A percentile compares a stretch with the other conserved stretches of the same genome.
These are phyloP conservation scores for Acropternis orthonyx DNA, from an alignment of 2,797 vertebrate genomes.

Conservation along the genomic window DNA sequence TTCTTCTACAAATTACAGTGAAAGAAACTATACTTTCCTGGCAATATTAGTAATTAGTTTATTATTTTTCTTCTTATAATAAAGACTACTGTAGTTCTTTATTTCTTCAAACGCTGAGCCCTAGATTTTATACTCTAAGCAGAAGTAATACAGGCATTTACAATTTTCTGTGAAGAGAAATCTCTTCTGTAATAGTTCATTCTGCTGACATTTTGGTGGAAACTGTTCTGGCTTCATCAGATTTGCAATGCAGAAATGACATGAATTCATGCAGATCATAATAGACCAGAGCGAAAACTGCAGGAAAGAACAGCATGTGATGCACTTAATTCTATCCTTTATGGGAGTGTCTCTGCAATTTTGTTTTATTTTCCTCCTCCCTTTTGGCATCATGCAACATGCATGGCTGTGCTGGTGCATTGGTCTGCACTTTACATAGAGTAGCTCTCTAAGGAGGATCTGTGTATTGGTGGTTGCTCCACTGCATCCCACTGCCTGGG, in stretches of 20 bases:
- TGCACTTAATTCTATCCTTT: neutral
- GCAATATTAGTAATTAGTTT: neutral
- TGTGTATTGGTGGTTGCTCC: neutral
- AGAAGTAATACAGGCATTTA: neutral
- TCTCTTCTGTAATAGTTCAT: neutral
- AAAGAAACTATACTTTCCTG: neutral
- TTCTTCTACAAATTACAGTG: neutral
- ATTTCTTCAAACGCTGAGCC: neutral
- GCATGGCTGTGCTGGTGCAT: neutral
- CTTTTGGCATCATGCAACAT: neutral
- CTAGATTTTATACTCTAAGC: neutral
- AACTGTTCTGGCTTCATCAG: neutral
- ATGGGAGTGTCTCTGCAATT: neutral
- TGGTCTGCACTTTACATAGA: neutral
- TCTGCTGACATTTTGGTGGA: neutral
- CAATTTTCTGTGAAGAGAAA: neutral
- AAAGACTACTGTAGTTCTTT: neutral
- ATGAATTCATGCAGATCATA: neutral
- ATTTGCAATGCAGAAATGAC: neutral
- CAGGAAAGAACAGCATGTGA: neutral
- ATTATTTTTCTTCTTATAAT: neutral
- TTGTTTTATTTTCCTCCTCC: too few species aligned
- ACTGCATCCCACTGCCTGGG: neutral
- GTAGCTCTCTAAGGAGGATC: accelerated
- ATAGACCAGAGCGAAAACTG: neutral